Conservation (phyloP, 2,797 vertebrate genomes). For the Spinibarbus caldwelli region DNA sequence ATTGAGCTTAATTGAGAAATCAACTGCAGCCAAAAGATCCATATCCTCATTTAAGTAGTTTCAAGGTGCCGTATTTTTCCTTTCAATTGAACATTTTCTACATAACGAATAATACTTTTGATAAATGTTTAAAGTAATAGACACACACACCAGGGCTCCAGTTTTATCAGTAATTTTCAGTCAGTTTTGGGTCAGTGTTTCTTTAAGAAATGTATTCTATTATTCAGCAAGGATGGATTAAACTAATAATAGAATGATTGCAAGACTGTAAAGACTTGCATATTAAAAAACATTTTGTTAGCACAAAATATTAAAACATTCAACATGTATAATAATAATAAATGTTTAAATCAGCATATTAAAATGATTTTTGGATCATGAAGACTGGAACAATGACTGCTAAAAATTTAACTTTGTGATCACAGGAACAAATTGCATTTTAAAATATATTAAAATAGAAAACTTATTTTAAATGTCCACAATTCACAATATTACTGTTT, state of each 20-base stretch:
- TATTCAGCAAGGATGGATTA: too few relatives aligned
- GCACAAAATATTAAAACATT: not conserved
- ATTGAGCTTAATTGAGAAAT: not conserved
- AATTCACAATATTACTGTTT: too few relatives aligned
- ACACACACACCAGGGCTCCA: not conserved
- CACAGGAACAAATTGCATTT: not conserved
- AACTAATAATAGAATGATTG: not conserved
- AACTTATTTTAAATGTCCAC: too few relatives aligned
- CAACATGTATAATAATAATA: not conserved
- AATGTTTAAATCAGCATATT: not conserved
- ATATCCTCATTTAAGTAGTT: not conserved
- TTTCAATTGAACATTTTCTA: not conserved
- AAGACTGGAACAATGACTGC: not conserved
- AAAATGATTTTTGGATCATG: not conserved
- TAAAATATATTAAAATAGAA: too few relatives aligned
- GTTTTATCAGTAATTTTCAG: not conserved
- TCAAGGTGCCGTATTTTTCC: not conserved
- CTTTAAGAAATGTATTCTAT: too few relatives aligned
- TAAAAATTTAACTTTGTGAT: not conserved
- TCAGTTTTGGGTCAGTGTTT: not conserved
- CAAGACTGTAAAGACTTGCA: not conserved
- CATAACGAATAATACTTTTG: not conserved
- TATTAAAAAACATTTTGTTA: too few relatives aligned
- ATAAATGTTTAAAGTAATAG: not conserved
- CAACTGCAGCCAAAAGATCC: not conserved